phyloP scores from a whole-genome alignment of 1,140 invertebrate species.

The Nephila pilipes region DNA sequence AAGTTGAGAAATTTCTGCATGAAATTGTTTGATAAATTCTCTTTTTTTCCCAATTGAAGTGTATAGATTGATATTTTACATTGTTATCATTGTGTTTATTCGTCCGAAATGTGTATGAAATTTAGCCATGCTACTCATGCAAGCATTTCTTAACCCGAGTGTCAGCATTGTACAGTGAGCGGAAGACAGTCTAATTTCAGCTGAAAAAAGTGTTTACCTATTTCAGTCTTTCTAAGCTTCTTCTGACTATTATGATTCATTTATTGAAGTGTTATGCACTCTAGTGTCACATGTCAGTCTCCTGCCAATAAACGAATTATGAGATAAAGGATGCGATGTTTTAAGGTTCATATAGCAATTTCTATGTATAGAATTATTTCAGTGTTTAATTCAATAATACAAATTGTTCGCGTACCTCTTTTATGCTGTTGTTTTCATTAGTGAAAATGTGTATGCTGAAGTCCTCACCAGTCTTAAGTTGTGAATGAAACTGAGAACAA shows the following conservation, averaged over 20 bases:
- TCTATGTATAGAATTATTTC: conserved; percentile 75
- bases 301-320: conserved; percentile 76
- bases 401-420: conserved; percentile 40
- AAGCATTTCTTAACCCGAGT: neutral
- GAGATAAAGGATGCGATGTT: conserved; percentile 64
- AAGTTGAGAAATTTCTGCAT: neutral
- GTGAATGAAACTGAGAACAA: conserved; percentile 4
- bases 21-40: neutral
- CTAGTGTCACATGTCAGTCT: conserved; percentile 62
- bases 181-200: conserved; percentile 18
- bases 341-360: conserved; percentile 67
- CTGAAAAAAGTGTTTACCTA: conserved; percentile 1
- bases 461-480: conserved; percentile 32
- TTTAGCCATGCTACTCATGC: neutral
- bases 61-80: neutral
- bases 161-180: conserved; percentile 5
- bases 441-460: conserved; percentile 49
- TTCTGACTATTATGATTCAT: conserved; percentile 32
- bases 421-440: conserved; percentile 67
- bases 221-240: conserved; percentile 30
- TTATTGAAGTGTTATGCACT: conserved; percentile 63
- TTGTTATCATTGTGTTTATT: neutral
- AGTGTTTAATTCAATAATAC: conserved; percentile 68
- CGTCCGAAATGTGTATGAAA: neutral
- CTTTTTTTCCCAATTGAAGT: neutral